Conservation (phyloP, 2,888 invertebrate species). For the Leptopilina drosophilae region DNA sequence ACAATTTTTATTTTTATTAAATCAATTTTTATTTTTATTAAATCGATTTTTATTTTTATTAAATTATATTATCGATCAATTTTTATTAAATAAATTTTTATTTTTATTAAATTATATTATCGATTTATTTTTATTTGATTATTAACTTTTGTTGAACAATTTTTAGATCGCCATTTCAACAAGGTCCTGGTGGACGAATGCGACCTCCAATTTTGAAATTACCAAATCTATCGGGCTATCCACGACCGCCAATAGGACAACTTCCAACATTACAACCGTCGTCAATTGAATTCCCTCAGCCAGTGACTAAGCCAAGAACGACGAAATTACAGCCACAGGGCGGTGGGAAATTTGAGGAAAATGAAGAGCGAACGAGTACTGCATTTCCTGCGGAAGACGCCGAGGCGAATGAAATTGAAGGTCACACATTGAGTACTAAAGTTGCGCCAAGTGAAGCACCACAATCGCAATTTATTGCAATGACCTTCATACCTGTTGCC, state of each 20-base stretch:
- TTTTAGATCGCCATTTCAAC: conserved; percentile 59
- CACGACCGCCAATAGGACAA: conserved; percentile 65
- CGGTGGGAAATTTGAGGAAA: conserved; percentile 48
- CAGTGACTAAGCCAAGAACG: conserved; percentile 63
- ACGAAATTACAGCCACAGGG: conserved; percentile 68
- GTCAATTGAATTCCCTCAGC: conserved; percentile 46
- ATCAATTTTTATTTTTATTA: too few relatives aligned
- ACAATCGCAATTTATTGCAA: conserved; percentile 78
- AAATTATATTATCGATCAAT: too few relatives aligned
- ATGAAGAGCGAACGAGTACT: conserved; percentile 1
- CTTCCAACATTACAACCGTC: conserved; percentile 60
- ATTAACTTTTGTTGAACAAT: neutral
- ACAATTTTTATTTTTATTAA: too few relatives aligned
- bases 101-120: too few relatives aligned
- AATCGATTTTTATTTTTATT: too few relatives aligned
- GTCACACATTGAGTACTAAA: conserved; percentile 66
- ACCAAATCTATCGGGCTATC: conserved; percentile 67
- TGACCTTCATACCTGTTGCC: conserved; percentile 85
- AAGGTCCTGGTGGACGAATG: conserved; percentile 63
- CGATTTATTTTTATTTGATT: too few relatives aligned
- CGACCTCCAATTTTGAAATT: conserved; percentile 67
- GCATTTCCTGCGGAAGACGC: conserved; percentile 17
- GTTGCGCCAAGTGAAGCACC: conserved; percentile 66
- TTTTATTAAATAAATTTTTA: too few relatives aligned
- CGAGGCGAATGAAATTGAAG: conserved; percentile 53